These are phyloP conservation scores for Disparrhopalites patrizii DNA, from an alignment of 2,888 invertebrate genomes.

Conservation along the genomic window DNA sequence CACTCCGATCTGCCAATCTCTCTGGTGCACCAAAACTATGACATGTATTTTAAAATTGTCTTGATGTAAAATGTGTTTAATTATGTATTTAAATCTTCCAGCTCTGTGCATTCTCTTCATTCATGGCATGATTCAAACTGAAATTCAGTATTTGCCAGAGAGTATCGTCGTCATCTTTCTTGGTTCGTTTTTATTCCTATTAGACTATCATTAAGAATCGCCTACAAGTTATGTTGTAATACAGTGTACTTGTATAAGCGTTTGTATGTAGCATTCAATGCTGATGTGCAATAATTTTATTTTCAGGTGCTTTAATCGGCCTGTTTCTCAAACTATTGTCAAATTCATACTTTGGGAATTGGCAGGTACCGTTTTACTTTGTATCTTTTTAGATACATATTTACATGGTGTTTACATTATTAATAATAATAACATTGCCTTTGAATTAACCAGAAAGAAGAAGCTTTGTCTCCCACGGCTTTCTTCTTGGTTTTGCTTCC, in stretches of 20 bases:
- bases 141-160: conserved; percentile 95
- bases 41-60: not conserved
- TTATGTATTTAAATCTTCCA: conserved; percentile 41
- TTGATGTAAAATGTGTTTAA: not conserved
- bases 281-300: conserved; percentile 8
- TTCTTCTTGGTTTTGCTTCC: conserved; percentile 95
- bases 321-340: conserved; percentile 84
- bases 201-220: not conserved
- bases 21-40: too few species aligned
- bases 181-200: conserved; percentile 51
- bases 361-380: conserved; percentile 58
- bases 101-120: conserved; percentile 91
- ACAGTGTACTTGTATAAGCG: not conserved
- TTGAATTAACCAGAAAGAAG: conserved; percentile 69
- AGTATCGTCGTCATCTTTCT: conserved; percentile 95
- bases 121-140: conserved; percentile 89
- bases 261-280: not conserved
- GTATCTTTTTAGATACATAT: not conserved
- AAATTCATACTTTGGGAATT: conserved; percentile 82
- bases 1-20: not conserved
- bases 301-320: conserved; percentile 79
- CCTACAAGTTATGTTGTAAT: conserved; percentile 13
- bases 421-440: not conserved
- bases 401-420: conserved; percentile 1
- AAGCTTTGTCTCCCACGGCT: conserved; percentile 96